Conservation (phyloP, 2,113 vertebrate species). For the Sterrhoptilus dennistouni region DNA sequence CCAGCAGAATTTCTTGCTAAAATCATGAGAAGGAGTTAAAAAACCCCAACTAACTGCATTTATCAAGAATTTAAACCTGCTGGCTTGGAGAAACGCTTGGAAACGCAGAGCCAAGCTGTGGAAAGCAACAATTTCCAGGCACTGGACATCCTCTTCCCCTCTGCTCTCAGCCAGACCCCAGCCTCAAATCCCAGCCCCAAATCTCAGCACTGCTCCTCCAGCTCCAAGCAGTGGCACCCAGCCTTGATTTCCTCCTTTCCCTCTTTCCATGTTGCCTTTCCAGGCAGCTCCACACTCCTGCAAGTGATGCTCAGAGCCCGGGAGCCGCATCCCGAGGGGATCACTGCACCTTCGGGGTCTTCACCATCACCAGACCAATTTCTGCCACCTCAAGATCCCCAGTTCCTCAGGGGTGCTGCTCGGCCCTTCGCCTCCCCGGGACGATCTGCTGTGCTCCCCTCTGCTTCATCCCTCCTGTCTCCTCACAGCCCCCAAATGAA, state of each 20-base stretch:
- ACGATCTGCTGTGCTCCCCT: not conserved
- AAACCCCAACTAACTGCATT: accelerated
- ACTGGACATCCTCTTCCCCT: not conserved
- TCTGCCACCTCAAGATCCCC: not conserved
- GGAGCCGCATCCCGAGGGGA: not conserved
- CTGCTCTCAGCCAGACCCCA: not conserved
- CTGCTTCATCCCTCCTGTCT: not conserved
- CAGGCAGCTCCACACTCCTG: not conserved
- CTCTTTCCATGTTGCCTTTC: not conserved
- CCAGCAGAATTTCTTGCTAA: not conserved
- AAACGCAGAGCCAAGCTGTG: not conserved
- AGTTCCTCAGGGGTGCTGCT: not conserved
- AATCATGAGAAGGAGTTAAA: not conserved
- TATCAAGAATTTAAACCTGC: not conserved
- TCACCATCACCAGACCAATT: not conserved
- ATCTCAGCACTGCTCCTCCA: not conserved
- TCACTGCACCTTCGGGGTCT: not conserved
- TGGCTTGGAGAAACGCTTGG: not conserved
- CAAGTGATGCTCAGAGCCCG: accelerated
- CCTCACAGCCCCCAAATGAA: slow-evolving; percentile 22
- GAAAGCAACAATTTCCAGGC: not conserved
- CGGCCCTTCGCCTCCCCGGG: not conserved
- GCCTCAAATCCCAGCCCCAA: not conserved
- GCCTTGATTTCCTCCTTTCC: not conserved
- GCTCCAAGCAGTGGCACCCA: not conserved